Evolutionary conservation across 1,140 invertebrate genomes (phyloP).

Genomic region (Onthophagus taurus): DNA sequence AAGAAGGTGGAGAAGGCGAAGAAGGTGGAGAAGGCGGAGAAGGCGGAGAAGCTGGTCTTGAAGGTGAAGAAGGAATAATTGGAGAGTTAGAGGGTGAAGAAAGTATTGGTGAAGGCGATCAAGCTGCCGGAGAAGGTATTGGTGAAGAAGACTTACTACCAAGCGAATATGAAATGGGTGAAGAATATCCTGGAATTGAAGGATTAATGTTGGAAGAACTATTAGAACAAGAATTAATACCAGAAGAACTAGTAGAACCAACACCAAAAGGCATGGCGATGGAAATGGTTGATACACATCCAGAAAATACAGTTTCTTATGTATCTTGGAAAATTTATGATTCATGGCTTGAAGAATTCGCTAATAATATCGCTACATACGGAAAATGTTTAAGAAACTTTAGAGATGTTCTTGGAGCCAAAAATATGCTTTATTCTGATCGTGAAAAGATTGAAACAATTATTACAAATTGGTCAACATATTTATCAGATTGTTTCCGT

Average conservation of each 20-base stretch:
- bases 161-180: not conserved
- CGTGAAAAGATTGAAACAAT: not conserved
- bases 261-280: too few relatives aligned
- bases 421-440: too few relatives aligned
- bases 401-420: not conserved
- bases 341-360: conserved; percentile 8
- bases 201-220: not conserved
- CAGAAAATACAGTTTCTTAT: conserved; percentile 2
- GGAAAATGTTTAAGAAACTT: conserved; percentile 8
- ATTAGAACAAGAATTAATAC: not conserved
- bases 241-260: not conserved
- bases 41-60: not conserved
- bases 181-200: not conserved
- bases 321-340: conserved; percentile 1
- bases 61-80: not conserved
- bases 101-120: not conserved
- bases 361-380: not conserved
- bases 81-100: not conserved
- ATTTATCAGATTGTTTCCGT: not conserved
- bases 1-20: conserved; percentile 1
- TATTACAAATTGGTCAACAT: conserved; percentile 5
- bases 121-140: not conserved
- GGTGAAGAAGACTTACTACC: not conserved
- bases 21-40: not conserved
- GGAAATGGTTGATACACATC: not conserved